Evolutionary conservation across 1,140 invertebrate genomes (phyloP), one percentile per base, ranked within the genome.

Genomic region (Conus betulinus): DNA sequence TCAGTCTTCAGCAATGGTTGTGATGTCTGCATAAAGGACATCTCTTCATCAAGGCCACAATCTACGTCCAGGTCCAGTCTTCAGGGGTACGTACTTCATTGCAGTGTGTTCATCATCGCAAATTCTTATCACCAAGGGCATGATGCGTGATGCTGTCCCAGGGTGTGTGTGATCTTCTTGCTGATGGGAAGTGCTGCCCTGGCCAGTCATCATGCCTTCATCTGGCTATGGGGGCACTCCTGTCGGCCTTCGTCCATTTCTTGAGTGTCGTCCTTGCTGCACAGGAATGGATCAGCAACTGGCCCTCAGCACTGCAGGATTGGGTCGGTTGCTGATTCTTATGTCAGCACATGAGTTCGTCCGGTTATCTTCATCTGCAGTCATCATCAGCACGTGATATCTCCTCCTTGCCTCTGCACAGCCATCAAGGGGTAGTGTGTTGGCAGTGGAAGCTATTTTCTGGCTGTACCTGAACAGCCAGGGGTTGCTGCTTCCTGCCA

Each of bases 171-270:
- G 13, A 71, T 71, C 67, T 1, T 71, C 67, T 20, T 71, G 67
- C 67, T 71, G 67, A 71, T 71, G 23, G 39, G 25, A 39, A 81
- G 79, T 81, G 79, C 79, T 81, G 79, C 79, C 79, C 39, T 81
- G 79, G 39, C 51, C 79, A 17, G 20, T 53, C 79, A 23, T 39
- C 79, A 53, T 2, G 2, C 27, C 27, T 15, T 13, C 52, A 13
- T 4, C 79, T 23, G 25, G 79, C 79, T 51, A 81, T 39, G 79
- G 23, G n/a, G 10, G 79, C 79, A 53, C 79, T 81, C 10, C 79
- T 81, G 79, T 81, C 79, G 8, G 79, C 79, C 25, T 51, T 4
- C 53, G 1, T 71, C 23, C 67, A 13, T 23, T 71, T 23, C 67
- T 20, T n/a, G 23, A 6, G 6, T 20, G 6, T 71, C 67, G 6